Base-by-base conservation (phyloP, 2,113 vertebrate genomes). In the Brachirus orientalis region DNA sequence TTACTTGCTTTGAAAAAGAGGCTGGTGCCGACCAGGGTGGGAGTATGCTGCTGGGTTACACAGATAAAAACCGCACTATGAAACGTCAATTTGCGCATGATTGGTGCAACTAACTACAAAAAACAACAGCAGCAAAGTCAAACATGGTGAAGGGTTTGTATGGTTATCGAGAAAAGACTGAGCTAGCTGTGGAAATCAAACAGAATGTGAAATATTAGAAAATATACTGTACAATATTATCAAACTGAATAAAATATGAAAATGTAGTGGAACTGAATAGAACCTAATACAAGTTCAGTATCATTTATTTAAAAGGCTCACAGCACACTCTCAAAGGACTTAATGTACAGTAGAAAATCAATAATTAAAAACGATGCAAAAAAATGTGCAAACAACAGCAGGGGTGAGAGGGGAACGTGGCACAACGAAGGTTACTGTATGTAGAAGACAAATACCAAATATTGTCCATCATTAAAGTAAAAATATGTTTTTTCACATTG, bases 1-100 rank as follows among this genome's bases (percentile, higher is more conserved):
- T 13, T 1, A 5, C 69, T 47, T 28, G 40, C 75, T 83, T 86
- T 83, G 84, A 83, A 48, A 74, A 68, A 77, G 48, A 73, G 58
- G 10, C 14, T 45, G 55, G 36, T 35, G 65, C 55, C 80, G n/a
- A 80, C 68, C 17, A 22, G 40, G 56, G 22, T 52, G 35, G 67
- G 63, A 58, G 70, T 54, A 36, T 45, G 68, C 51, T 20, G 60
- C 77, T 54, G 52, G 83, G 66, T 54, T 63, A 58, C 48, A 52
- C 44, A 28, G 46, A 68, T 64, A 20, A 66, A 53, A 77, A 43
- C 36, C 3, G 6, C 53, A 44, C 19, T 10, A 10, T 59, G 40
- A 72, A 45, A 41, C 68, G 40, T 48, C 17, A 33, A 53, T 10
- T 56, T 11, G n/a, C 1, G 1, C 18, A 17, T 48, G 11, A 37